Percentiles rank a stretch among this genome's conserved stretches.
phyloP scores from a whole-genome alignment of 1,140 invertebrate species.

The Anthonomus grandis region DNA sequence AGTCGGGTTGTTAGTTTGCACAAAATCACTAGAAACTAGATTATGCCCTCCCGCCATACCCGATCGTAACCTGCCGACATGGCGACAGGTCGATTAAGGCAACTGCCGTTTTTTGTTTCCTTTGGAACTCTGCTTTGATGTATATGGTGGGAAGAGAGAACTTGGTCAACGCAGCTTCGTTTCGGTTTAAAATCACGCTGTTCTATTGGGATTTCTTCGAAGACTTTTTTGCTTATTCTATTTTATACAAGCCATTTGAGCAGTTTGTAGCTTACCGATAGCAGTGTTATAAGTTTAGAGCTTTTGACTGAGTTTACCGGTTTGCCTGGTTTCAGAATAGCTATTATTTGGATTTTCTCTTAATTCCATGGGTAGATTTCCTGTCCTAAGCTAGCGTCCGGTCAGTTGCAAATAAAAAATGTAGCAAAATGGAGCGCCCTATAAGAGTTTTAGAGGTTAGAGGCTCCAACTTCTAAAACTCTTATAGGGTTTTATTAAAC shows the following conservation, averaged over 20 bases:
- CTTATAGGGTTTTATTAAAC: too few species aligned
- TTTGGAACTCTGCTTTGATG: slow-evolving; percentile 13
- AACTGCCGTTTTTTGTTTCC: slow-evolving; percentile 1
- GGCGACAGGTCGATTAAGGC: background rate
- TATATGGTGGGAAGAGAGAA: slow-evolving; percentile 2
- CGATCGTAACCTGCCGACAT: too few species aligned
- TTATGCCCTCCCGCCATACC: background rate
- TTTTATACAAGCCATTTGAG: slow-evolving; percentile 18
- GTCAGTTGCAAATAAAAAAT: too few species aligned
- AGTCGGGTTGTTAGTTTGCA: slow-evolving; percentile 1
- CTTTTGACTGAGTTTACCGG: too few species aligned
- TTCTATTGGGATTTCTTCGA: slow-evolving; percentile 15
- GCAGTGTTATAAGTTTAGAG: too few species aligned
- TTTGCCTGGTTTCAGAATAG: too few species aligned
- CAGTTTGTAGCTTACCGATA: slow-evolving; percentile 12
- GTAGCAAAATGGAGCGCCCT: too few species aligned
- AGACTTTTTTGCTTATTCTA: slow-evolving; percentile 10
- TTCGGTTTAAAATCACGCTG: slow-evolving; percentile 19
- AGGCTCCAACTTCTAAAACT: too few species aligned
- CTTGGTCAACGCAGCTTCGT: slow-evolving; percentile 13
- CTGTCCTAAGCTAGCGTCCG: too few species aligned
- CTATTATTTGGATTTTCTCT: too few species aligned
- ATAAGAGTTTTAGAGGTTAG: too few species aligned
- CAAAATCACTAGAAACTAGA: background rate
- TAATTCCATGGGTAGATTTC: too few species aligned